Conservation (phyloP, 64 coral and sea anemone species). For the Acropora yongei region DNA sequence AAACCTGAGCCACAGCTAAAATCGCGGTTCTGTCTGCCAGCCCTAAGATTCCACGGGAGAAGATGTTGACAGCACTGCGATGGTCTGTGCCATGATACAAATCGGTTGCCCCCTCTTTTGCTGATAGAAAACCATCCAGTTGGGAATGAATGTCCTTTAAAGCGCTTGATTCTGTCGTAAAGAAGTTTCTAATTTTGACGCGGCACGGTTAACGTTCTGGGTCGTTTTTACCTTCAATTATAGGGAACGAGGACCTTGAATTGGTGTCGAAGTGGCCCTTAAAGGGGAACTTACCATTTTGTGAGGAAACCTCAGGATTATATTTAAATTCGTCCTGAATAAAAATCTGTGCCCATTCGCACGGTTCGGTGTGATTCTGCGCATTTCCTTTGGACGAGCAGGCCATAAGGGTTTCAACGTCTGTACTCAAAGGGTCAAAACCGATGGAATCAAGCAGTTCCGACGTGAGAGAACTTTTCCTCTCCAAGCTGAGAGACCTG, state of each 20-base stretch:
- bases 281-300: neutral
- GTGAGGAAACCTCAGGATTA: neutral
- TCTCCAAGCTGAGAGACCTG: neutral
- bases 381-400: neutral
- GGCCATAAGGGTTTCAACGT: neutral
- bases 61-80: constrained; percentile 61
- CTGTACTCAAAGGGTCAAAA: neutral
- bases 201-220: neutral
- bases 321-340: neutral
- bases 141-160: no score
- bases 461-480: neutral
- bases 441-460: neutral
- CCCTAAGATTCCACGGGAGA: constrained; percentile 60
- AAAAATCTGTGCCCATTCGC: neutral
- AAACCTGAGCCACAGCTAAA: constrained; percentile 85
- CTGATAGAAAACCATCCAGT: neutral
- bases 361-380: neutral
- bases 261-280: neutral
- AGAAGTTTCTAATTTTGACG: constrained; percentile 15
- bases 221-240: no score
- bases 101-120: neutral
- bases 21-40: constrained; percentile 60
- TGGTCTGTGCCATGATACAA: constrained; percentile 89
- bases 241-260: constrained; percentile 1
- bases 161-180: no score